A percentile compares a stretch with the other conserved stretches of the same genome.
Conservation (phyloP, 1,140 invertebrate genomes). For the Brachionus calyciflorus region DNA sequence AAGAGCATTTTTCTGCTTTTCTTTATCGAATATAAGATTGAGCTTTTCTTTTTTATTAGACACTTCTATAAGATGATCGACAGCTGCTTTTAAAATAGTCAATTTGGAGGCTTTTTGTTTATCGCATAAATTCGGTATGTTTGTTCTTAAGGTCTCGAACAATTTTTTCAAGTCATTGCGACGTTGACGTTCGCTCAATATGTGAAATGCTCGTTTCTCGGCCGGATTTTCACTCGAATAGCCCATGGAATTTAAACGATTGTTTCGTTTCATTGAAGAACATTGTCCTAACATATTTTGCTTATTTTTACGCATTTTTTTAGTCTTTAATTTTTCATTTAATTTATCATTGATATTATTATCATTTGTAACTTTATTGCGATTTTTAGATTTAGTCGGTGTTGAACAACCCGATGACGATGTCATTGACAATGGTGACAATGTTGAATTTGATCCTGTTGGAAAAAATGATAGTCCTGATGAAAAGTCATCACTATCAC, state of each 20-base stretch:
- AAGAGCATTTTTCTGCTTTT: constrained; percentile 12
- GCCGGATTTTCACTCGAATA: constrained; percentile 45
- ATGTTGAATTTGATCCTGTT: background rate
- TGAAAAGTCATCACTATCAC: background rate
- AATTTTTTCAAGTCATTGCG: constrained; percentile 45
- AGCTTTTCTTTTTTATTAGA: constrained; percentile 41
- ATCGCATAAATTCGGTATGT: constrained; percentile 37
- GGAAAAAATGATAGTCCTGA: background rate
- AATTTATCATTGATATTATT: background rate
- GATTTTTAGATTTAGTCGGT: background rate
- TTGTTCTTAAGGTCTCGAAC: constrained; percentile 36
- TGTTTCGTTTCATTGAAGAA: constrained; percentile 32
- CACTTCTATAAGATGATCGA: constrained; percentile 41
- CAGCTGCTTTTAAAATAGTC: constrained; percentile 45
- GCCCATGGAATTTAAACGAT: background rate
- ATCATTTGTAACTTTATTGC: background rate
- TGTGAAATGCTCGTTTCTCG: constrained; percentile 43
- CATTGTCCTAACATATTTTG: background rate
- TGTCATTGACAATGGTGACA: constrained; percentile 11
- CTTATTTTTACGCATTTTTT: constrained; percentile 38
- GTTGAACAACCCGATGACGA: constrained; percentile 15
- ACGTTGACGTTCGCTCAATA: constrained; percentile 24
- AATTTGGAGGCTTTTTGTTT: constrained; percentile 32
- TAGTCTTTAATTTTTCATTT: background rate
- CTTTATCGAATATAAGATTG: constrained; percentile 23